A percentile compares a stretch with the other conserved stretches of the same genome.
These are phyloP conservation scores for Lepidochitona cinerea DNA, from an alignment of 2,888 invertebrate genomes.

Conservation along the genomic window DNA sequence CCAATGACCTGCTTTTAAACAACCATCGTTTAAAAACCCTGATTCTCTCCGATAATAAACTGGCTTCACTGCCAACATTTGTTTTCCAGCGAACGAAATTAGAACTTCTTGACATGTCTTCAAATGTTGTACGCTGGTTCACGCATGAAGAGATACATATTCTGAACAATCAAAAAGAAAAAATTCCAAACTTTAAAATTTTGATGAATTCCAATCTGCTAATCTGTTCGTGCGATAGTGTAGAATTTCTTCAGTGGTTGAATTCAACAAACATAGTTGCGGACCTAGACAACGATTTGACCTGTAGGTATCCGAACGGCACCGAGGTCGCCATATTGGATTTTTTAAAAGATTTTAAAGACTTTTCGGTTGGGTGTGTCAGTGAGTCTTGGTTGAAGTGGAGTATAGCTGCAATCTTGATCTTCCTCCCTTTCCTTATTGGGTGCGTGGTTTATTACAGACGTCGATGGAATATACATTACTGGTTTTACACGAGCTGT, in stretches of 20 bases:
- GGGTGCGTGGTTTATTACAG: not conserved
- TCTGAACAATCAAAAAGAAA: not conserved
- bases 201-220: not conserved
- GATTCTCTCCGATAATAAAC: not conserved
- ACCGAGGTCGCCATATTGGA: not conserved
- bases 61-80: not conserved
- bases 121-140: not conserved
- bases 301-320: not conserved
- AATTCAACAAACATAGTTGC: not conserved
- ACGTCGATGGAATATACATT: not conserved
- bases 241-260: not conserved
- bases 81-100: not conserved
- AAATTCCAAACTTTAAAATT: not conserved
- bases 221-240: not conserved
- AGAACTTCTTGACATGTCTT: not conserved
- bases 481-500: conserved; percentile 2
- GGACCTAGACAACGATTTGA: not conserved
- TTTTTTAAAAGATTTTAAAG: too few relatives aligned
- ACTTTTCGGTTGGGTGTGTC: not conserved
- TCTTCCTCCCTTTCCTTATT: not conserved
- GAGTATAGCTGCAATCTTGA: not conserved
- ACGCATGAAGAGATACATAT: not conserved
- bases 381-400: not conserved
- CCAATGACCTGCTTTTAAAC: not conserved
- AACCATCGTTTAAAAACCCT: not conserved